Evolutionary conservation across 2,888 invertebrate genomes (phyloP), one percentile per base, ranked within the genome.

Genomic region (Bruchidius siliquastri): DNA sequence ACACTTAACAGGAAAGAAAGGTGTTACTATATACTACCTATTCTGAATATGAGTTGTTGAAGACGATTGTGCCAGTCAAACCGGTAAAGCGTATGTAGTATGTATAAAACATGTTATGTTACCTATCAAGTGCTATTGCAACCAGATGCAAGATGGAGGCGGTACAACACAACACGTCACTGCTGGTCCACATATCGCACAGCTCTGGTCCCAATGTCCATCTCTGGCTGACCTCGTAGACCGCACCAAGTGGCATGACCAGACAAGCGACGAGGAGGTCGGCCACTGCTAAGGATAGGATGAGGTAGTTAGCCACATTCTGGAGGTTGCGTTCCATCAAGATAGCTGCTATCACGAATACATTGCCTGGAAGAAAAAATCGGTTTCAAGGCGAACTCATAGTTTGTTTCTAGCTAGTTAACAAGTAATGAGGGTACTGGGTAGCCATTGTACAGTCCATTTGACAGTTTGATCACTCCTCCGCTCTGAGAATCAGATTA

Each of bases 171-270:
- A 97, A 90, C 21, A 97, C 96, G 85, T 97, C 97, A 75, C 94
- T 94, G 66, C 94, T 94, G 32, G 96, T 96, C 96, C 96, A 97
- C 92, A 97, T 94, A 87, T 97, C 96, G 87, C 97, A 97, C 74
- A 96, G 89, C 83, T 94, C 93, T 30, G 95, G 93, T 73, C 96
- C 96, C 79, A 96, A 88, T 80, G 92, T 92, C 96, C 96, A 96
- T 86, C 93, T 91, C 84, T 92, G 90, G 78, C 91, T 92, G 68
- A 86, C 86, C 87, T 94, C 92, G 86, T 93, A 93, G 79, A 93
- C 93, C 73, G 93, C 93, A 73, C 92, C 92, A 81, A 93, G 87
- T 20, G 93, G 93, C 93, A 93, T 93, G 77, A 93, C 93, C 74
- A 93, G 88, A 82, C 93, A 94, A 32, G 96, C 96, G 75, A 97